Conservation (phyloP, 2,113 vertebrate species). For the Oophaga pumilio region DNA sequence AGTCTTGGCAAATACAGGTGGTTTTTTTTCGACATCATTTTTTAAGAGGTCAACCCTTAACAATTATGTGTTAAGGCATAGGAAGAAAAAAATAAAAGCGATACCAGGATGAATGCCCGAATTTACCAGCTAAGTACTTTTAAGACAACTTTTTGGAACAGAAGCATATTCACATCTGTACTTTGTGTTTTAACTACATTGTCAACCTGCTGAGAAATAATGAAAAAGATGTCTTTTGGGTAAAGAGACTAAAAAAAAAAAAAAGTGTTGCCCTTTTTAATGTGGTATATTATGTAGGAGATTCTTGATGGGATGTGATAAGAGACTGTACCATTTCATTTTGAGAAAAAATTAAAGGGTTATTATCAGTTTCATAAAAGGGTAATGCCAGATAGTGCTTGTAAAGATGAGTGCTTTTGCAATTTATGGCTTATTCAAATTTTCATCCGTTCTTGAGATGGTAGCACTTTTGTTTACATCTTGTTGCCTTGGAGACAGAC, state of each 20-base stretch:
- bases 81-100: background rate
- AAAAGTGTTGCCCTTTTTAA: background rate
- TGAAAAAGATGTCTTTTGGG: too few species aligned
- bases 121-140: background rate
- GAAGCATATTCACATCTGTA: background rate
- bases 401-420: too few species aligned
- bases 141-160: background rate
- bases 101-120: background rate
- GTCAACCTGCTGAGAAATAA: background rate
- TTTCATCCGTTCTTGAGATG: too few species aligned
- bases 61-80: slow-evolving; percentile 37
- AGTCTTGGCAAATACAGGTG: slow-evolving; percentile 4
- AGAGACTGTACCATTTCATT: background rate
- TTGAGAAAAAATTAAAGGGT: too few species aligned
- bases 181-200: background rate
- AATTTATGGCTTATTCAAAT: too few species aligned
- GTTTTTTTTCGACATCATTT: background rate
- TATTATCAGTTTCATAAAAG: too few species aligned
- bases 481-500: too few species aligned
- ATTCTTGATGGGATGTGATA: background rate
- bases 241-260: too few species aligned
- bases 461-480: too few species aligned
- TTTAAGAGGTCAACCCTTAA: slow-evolving; percentile 15
- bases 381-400: too few species aligned
- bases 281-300: background rate